These are phyloP conservation scores for Papilio protenor DNA, from an alignment of 2,888 invertebrate species.

Conservation along the genomic window DNA sequence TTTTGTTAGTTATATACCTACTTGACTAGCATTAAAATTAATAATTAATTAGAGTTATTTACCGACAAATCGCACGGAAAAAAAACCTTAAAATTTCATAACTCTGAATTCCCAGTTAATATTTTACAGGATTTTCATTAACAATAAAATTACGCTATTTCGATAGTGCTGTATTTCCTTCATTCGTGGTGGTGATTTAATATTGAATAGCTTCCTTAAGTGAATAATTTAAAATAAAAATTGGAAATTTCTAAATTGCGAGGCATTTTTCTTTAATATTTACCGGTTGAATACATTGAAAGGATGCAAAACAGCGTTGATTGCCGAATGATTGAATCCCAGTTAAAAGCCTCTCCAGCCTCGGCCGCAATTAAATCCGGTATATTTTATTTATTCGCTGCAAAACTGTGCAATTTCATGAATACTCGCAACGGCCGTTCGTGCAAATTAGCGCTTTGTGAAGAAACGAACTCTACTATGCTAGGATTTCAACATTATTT, in stretches of 20 bases:
- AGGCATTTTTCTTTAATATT: neutral
- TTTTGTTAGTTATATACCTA: neutral
- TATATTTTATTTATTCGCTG: slow-evolving; percentile 36
- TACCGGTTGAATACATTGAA: slow-evolving; percentile 24
- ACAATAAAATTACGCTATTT: neutral
- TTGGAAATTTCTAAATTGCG: neutral
- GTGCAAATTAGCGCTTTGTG: slow-evolving; percentile 31
- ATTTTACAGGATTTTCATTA: neutral
- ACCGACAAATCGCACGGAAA: neutral
- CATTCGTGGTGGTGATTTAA: neutral
- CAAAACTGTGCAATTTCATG: slow-evolving; percentile 36
- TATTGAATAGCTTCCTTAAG: neutral
- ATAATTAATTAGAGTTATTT: neutral
- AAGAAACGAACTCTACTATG: slow-evolving; percentile 9
- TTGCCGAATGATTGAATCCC: slow-evolving; percentile 38
- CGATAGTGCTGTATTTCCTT: neutral
- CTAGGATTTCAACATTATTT: slow-evolving; percentile 12
- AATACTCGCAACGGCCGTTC: slow-evolving; percentile 29
- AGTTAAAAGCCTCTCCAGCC: slow-evolving; percentile 34
- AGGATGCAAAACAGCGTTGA: slow-evolving; percentile 37
- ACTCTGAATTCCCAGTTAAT: neutral
- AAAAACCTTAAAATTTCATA: neutral
- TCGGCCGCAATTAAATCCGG: slow-evolving; percentile 36
- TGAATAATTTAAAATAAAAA: neutral
- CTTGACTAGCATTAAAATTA: neutral